Base-by-base conservation (phyloP, 2,797 vertebrate genomes). In the Syngnathus rostellatus region DNA sequence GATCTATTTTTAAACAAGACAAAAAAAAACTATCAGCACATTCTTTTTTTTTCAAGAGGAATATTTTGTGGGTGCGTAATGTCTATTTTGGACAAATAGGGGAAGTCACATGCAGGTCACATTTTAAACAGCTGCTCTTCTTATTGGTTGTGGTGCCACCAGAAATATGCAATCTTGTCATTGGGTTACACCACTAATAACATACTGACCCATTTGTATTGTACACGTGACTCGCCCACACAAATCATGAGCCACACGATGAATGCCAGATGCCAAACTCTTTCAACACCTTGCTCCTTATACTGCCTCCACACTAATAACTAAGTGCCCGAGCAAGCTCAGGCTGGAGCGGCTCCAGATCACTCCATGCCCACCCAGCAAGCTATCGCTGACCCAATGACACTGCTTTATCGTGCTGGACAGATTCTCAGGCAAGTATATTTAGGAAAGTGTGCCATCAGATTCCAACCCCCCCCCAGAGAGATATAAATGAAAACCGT, bases 191-290 rank as follows among this genome's bases (percentile, higher is more conserved):
- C 55, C 53, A 76, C 85, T 85, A 84, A 88, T 83, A 89, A 89
- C 87, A 89, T 23, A 41, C 72, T 84, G 83, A 86, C 85, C 85
- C 76, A 88, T 39, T 87, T 88, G 63, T 70, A 64, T 60, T 50
- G 31, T 31, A 31, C 79, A 81, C 69, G 67, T 85, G 88, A 86
- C 85, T 75, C 72, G 60, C 71, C 66, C 77, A 76, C 84, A 79
- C 81, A 25, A 76, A 80, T 81, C 75, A 68, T 17, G 10, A 72
- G 81, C 77, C 37, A 45, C 69, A 72, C 25, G 65, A 75, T 73
- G 78, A 83, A 31, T 76, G 71, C 65, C 65, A 72, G 73, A 80
- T 78, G 64, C 68, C 72, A 51, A 66, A 19, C 72, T 68, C 69
- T 72, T 73, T 80, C 83, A 76, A 77, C 78, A 68, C 73, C 77